Percentiles rank a stretch among this genome's conserved stretches.
Evolutionary conservation across 2,113 vertebrate genomes (phyloP).

Genomic region (Xyliphius kryptos): DNA sequence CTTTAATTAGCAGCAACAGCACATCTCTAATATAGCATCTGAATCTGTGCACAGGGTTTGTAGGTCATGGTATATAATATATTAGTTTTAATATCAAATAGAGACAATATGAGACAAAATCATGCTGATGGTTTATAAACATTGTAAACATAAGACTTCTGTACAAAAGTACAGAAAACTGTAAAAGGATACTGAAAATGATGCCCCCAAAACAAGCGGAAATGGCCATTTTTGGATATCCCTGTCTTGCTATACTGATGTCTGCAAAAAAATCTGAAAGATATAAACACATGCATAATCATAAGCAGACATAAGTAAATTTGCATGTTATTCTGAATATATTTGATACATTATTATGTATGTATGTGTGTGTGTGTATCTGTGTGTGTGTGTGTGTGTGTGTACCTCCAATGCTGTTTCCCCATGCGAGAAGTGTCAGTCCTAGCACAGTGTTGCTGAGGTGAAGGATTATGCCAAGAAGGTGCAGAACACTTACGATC

Average conservation of each 20-base stretch:
- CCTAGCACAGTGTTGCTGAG: conserved; percentile 94
- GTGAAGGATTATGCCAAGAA: conserved; percentile 79
- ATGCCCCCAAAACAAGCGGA: conserved; percentile 95
- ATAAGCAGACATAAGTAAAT: no score
- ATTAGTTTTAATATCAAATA: no score
- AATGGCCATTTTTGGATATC: conserved; percentile 95
- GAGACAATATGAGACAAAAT: no score
- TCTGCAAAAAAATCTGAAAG: conserved; percentile 83
- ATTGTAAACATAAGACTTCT: no score
- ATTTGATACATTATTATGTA: no score
- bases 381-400: conserved; percentile 13
- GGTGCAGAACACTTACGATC: conserved; percentile 83
- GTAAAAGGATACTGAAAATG: conserved; percentile 95
- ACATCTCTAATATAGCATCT: no score
- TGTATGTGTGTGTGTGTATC: neutral
- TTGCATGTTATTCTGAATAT: no score
- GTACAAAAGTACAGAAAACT: neutral
- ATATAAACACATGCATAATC: neutral
- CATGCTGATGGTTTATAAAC: no score
- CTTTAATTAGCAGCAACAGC: no score
- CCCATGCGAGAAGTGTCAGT: conserved; percentile 92
- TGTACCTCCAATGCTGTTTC: conserved; percentile 88
- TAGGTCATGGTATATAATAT: no score
- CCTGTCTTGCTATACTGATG: conserved; percentile 88
- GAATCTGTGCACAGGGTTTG: no score